Conservation (phyloP, 2,888 invertebrate species). For the Patella depressa region DNA sequence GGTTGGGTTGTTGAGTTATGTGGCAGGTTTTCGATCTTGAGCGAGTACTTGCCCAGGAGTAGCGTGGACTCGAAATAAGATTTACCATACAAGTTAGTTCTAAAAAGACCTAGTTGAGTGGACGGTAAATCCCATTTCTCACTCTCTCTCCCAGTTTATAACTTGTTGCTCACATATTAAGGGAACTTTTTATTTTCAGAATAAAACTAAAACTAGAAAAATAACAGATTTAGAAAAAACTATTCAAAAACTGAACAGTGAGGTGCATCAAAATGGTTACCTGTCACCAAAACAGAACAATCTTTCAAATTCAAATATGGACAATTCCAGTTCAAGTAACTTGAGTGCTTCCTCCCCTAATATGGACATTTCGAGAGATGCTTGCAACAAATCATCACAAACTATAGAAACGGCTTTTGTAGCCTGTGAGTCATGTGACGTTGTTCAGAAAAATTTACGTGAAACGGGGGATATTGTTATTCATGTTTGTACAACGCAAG, state of each 20-base stretch:
- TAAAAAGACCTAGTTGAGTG: no score
- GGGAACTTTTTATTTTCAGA: conserved; percentile 40
- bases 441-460: conserved; percentile 66
- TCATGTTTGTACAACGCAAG: conserved; percentile 63
- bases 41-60: no score
- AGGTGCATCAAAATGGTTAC: conserved; percentile 9
- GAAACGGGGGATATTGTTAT: conserved; percentile 61
- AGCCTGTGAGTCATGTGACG: conserved; percentile 69
- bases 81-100: no score
- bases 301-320: not conserved
- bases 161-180: no score
- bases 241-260: conserved; percentile 38
- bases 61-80: no score
- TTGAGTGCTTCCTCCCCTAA: conserved; percentile 20
- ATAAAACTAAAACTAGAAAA: conserved; percentile 52
- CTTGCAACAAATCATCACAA: conserved; percentile 67
- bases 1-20: no score
- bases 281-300: conserved; percentile 2
- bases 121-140: no score
- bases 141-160: no score
- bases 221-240: conserved; percentile 57
- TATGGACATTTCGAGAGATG: conserved; percentile 54
- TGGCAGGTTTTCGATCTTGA: no score
- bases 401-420: conserved; percentile 71
- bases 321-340: not conserved